Evolutionary conservation across 92 coral and sea anemone genomes (phyloP), one percentile per base, ranked within the genome.

Genomic region (Paragorgia papillata): DNA sequence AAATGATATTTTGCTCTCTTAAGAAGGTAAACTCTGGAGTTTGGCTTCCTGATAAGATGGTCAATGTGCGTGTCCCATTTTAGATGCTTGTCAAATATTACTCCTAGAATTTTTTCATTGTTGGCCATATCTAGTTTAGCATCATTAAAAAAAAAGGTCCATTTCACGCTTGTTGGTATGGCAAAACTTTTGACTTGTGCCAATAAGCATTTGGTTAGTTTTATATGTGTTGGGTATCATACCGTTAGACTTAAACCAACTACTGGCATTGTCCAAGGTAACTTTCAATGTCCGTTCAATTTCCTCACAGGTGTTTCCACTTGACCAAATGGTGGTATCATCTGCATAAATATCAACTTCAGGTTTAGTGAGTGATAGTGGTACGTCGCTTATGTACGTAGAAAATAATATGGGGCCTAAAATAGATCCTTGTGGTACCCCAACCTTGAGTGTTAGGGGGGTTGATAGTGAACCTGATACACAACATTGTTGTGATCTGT

Each of bases 281-380:
- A 59, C 62, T 30, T 71, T 35, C 29, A 73, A 49, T 18, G 46
- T 32, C 39, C 41, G 59, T 73, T 81, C 28, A 37, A 73, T 69
- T 25, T 68, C 46, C 22, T 33, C 32, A 46, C 84, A 80, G 22
- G 43, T 40, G 48, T 49, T 67, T 15, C 78, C 60, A 24, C 78
- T 33, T 68, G 79, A 80, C 77, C 79, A 80, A 70, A 59, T 73
- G 12, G 76, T 82, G 30, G 82, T 75, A 49, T 83, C 77, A 49
- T 83, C 78, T 14, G 87, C 82, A 66, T 75, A 75, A 22, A 61
- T 43, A 30, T 70, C 81, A n/a, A 62, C 61, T 59, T 43, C 75
- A 15, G 86, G 13, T 71, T 74, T 37, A 37, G 6, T 37, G 10
- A 37, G 43, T 37, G 10, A 37, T 10, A 37, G 43, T 37, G 43